These are phyloP conservation scores for Brachionus paranguensis DNA, from an alignment of 1,140 invertebrate genomes.

Conservation along the genomic window DNA sequence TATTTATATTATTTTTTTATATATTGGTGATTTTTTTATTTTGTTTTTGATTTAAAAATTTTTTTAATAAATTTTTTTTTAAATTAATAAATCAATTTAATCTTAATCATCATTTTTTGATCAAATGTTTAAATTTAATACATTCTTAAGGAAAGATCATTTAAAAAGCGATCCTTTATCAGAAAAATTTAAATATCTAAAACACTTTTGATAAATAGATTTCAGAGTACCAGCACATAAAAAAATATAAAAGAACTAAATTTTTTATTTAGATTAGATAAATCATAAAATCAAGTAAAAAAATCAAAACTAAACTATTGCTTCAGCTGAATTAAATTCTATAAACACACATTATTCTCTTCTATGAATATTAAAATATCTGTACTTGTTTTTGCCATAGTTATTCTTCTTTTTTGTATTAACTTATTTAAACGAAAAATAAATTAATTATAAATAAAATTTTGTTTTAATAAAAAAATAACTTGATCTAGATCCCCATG, in stretches of 20 bases:
- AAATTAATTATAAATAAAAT: not conserved
- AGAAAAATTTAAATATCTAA: no score
- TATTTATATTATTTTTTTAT: no score
- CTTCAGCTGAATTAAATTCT: not conserved
- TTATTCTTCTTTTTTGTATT: not conserved
- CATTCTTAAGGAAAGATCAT: no score
- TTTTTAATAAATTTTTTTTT: no score
- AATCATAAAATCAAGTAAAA: not conserved
- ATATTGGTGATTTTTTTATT: no score
- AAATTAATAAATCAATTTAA: no score
- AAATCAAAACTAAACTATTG: not conserved
- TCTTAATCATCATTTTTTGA: no score
- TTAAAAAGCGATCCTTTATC: no score
- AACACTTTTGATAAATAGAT: no score
- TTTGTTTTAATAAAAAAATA: not conserved
- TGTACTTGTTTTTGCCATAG: not conserved
- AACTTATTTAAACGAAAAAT: not conserved
- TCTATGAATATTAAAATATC: conserved; percentile 3
- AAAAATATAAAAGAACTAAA: not conserved
- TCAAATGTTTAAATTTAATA: no score
- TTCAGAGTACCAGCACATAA: no score
- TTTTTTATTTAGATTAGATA: not conserved
- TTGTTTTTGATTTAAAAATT: no score
- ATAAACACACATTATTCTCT: not conserved
- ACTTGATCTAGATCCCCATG: not conserved